Conservation (phyloP, 2,888 invertebrate species). For the Xylocampa areola region DNA sequence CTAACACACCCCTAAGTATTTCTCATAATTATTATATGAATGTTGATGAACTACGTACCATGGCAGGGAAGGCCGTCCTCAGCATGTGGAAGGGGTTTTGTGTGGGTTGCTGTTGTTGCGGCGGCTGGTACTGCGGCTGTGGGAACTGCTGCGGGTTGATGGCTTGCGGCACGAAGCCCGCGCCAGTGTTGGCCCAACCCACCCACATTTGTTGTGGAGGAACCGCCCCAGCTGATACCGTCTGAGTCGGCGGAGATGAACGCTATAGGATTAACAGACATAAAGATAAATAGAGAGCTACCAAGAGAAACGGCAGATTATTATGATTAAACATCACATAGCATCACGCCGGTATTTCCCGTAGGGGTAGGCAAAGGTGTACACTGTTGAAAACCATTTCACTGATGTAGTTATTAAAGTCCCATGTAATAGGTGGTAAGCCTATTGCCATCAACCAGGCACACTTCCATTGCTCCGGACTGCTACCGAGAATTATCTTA, state of each 20-base stretch:
- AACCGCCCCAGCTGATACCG: constrained; percentile 38
- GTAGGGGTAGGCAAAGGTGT: too few species aligned
- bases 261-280: constrained; percentile 65
- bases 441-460: too few species aligned
- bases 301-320: too few species aligned
- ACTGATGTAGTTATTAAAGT: too few species aligned
- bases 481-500: too few species aligned
- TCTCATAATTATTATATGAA: background rate
- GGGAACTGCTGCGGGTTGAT: constrained; percentile 49
- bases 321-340: too few species aligned
- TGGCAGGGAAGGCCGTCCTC: constrained; percentile 75
- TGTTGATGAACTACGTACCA: constrained; percentile 66
- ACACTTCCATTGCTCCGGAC: too few species aligned
- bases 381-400: too few species aligned
- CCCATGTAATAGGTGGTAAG: too few species aligned
- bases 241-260: constrained; percentile 65
- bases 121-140: constrained; percentile 43
- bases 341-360: too few species aligned
- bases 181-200: constrained; percentile 73
- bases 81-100: constrained; percentile 77
- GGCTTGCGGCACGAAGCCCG: constrained; percentile 65
- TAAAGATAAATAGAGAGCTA: background rate
- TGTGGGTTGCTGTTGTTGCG: constrained; percentile 44
- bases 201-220: constrained; percentile 74
- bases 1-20: too few species aligned